Percentiles rank a stretch among this genome's conserved stretches.
Conservation (phyloP, 2,888 invertebrate species). For the Amphipoea lucens region DNA sequence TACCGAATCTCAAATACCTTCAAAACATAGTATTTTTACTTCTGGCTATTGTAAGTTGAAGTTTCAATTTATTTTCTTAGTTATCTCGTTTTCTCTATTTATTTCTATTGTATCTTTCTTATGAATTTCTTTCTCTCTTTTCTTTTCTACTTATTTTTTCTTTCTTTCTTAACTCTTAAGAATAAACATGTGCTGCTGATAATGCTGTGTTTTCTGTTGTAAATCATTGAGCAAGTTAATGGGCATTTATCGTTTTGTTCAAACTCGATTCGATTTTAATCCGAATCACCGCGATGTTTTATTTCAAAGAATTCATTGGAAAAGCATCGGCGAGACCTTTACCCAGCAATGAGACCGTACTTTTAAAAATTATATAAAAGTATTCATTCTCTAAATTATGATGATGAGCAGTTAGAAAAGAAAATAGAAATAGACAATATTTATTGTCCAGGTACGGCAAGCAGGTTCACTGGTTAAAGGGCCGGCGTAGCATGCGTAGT, state of each 20-base stretch:
- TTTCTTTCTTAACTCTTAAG: not conserved
- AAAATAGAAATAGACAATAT: too few species aligned
- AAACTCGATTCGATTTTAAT: not conserved
- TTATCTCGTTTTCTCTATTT: not conserved
- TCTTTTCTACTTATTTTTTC: not conserved
- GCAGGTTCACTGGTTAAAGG: too few species aligned
- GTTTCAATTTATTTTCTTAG: not conserved
- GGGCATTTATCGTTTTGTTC: not conserved
- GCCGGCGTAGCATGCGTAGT: too few species aligned
- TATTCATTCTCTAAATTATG: not conserved
- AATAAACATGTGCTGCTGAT: not conserved
- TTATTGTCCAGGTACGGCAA: too few species aligned
- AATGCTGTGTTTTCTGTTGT: not conserved
- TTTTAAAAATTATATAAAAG: not conserved
- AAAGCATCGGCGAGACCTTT: not conserved
- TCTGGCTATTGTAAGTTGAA: slow-evolving; percentile 54
- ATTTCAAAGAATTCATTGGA: not conserved
- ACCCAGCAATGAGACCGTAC: too few species aligned
- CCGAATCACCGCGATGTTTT: not conserved
- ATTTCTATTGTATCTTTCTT: not conserved
- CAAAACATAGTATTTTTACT: slow-evolving; percentile 44
- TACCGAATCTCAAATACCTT: slow-evolving; percentile 41
- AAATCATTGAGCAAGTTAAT: not conserved
- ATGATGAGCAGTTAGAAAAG: too few species aligned
- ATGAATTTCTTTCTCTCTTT: not conserved